A percentile compares a stretch with the other conserved stretches of the same genome.
Conservation (phyloP, 2,888 invertebrate genomes). For the Arenicola marina region DNA sequence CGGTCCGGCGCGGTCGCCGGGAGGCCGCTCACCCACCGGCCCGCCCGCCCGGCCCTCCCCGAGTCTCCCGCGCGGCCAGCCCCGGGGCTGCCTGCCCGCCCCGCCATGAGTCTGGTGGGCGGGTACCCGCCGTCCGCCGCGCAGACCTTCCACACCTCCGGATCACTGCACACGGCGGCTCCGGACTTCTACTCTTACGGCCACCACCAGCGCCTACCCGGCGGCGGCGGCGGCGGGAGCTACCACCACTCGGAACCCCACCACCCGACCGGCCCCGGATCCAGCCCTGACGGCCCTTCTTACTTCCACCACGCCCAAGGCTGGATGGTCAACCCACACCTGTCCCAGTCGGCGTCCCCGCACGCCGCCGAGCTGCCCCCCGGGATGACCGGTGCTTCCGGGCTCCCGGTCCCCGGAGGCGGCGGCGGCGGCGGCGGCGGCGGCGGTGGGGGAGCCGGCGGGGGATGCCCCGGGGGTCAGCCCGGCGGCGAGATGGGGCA, state of each 20-base stretch:
- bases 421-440: background rate
- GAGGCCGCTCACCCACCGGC: too few species aligned
- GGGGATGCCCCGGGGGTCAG: background rate
- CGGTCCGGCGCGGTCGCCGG: too few species aligned
- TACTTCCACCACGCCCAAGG: background rate
- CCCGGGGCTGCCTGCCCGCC: too few species aligned
- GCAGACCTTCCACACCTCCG: background rate
- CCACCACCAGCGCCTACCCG: background rate
- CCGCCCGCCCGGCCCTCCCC: too few species aligned
- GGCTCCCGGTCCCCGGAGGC: background rate
- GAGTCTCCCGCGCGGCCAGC: too few species aligned
- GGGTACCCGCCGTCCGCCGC: slow-evolving; percentile 7
- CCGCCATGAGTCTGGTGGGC: slow-evolving; percentile 16
- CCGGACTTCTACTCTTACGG: slow-evolving; percentile 1
- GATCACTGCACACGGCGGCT: background rate
- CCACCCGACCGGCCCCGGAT: too few species aligned
- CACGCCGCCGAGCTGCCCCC: slow-evolving; percentile 1
- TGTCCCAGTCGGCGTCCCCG: background rate
- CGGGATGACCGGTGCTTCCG: background rate
- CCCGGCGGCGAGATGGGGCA: background rate
- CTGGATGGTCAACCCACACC: slow-evolving; percentile 2
- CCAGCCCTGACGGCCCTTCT: background rate
- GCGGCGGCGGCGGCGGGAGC: background rate
- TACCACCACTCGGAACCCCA: background rate
- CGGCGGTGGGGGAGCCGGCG: background rate